These are phyloP conservation scores for Nasonia giraulti DNA, from an alignment of 1,140 invertebrate species.

Conservation along the genomic window DNA sequence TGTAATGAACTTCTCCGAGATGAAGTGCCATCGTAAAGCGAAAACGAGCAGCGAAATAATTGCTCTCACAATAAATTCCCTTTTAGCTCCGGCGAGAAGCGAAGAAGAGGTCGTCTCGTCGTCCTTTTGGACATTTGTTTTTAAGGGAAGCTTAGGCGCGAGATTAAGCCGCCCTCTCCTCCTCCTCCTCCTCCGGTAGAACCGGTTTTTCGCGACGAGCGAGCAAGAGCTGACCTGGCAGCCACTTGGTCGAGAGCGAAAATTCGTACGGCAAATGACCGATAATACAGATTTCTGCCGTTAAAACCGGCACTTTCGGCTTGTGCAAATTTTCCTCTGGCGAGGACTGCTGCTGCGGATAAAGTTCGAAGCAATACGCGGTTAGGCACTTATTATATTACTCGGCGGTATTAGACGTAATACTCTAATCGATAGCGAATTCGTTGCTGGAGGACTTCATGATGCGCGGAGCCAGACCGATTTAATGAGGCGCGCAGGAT, in stretches of 20 bases:
- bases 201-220: conserved; percentile 14
- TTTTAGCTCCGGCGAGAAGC: not conserved
- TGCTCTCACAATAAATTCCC: too few species aligned
- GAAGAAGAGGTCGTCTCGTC: not conserved
- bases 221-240: not conserved
- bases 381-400: conserved; percentile 20
- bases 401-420: not conserved
- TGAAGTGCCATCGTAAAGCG: not conserved
- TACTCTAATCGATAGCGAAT: not conserved
- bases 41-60: not conserved
- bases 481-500: too few species aligned
- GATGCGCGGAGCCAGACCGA: too few species aligned
- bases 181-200: not conserved
- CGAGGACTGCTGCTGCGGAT: not conserved
- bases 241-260: not conserved
- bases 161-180: conserved; percentile 3
- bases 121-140: not conserved
- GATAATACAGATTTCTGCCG: conserved; percentile 18
- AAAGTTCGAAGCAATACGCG: not conserved
- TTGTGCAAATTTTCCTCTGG: not conserved
- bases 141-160: conserved; percentile 13
- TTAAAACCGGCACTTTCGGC: not conserved
- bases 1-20: not conserved
- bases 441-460: too few species aligned
- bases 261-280: conserved; percentile 8